These are phyloP conservation scores for Uria lomvia DNA, from an alignment of 2,113 vertebrate genomes.

Conservation along the genomic window DNA sequence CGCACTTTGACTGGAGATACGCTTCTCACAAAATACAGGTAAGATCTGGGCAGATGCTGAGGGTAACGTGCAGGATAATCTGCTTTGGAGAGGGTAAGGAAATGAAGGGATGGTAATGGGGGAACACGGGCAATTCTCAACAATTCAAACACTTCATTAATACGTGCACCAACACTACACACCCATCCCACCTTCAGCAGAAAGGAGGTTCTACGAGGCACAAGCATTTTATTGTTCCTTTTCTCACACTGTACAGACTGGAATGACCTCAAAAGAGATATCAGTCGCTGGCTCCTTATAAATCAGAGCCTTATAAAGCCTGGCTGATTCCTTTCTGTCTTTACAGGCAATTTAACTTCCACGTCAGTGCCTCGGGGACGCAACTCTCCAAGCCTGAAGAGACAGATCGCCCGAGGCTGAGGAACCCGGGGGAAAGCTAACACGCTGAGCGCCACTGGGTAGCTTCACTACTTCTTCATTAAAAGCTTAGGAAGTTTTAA, in stretches of 20 bases:
- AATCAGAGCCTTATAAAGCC: neutral
- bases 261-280: neutral
- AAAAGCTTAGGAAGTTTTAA: neutral
- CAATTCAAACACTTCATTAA: neutral
- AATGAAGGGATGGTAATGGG: neutral
- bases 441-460: neutral
- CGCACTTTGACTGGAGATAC: neutral
- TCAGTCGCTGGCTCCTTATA: neutral
- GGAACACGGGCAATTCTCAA: neutral
- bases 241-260: neutral
- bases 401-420: rapidly evolving
- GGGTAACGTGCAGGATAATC: neutral
- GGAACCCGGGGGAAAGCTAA: neutral
- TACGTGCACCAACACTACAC: rapidly evolving
- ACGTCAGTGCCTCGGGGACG: neutral
- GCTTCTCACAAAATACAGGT: neutral
- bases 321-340: neutral
- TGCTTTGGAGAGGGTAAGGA: neutral
- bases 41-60: neutral
- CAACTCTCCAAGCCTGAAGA: neutral
- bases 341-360: neutral
- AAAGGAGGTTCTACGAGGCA: neutral
- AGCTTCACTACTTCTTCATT: neutral
- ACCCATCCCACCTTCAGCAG: neutral
- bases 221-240: neutral